phyloP scores from a whole-genome alignment of 2,888 invertebrate species.

The Alentia gelatinosa region DNA sequence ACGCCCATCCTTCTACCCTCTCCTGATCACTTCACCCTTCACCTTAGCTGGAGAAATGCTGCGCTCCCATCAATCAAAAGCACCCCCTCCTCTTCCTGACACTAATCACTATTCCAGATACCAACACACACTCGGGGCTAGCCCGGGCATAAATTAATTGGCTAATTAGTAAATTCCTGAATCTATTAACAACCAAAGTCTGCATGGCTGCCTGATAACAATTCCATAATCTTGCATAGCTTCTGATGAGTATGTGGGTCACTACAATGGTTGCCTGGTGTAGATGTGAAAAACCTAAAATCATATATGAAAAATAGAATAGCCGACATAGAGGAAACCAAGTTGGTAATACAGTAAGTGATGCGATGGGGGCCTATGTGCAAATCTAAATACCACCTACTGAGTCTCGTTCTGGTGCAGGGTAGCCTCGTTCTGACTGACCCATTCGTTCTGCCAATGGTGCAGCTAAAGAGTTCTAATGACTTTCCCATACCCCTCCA shows the following conservation, averaged over 20 bases:
- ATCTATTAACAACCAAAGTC: not conserved
- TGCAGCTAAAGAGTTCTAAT: not conserved
- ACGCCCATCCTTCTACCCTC: not conserved
- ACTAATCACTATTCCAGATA: conserved; percentile 13
- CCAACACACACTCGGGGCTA: not conserved
- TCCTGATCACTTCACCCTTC: not conserved
- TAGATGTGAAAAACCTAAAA: no score
- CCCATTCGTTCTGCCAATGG: conserved; percentile 19
- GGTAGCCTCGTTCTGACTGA: no score
- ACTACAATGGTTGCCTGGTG: no score
- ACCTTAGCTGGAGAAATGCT: not conserved
- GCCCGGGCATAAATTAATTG: not conserved
- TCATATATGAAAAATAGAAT: no score
- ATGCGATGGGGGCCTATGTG: no score
- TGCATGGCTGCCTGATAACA: no score
- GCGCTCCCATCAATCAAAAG: not conserved
- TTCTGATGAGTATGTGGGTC: not conserved
- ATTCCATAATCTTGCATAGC: conserved; percentile 26
- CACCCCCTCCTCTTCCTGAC: not conserved
- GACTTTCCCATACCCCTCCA: not conserved
- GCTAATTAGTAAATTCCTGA: conserved; percentile 27
- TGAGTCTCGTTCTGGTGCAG: no score
- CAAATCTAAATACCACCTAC: no score
- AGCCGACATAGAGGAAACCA: no score
- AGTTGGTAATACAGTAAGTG: no score